Evolutionary conservation across 2,113 vertebrate genomes (phyloP).

Genomic region (Anguilla rostrata): DNA sequence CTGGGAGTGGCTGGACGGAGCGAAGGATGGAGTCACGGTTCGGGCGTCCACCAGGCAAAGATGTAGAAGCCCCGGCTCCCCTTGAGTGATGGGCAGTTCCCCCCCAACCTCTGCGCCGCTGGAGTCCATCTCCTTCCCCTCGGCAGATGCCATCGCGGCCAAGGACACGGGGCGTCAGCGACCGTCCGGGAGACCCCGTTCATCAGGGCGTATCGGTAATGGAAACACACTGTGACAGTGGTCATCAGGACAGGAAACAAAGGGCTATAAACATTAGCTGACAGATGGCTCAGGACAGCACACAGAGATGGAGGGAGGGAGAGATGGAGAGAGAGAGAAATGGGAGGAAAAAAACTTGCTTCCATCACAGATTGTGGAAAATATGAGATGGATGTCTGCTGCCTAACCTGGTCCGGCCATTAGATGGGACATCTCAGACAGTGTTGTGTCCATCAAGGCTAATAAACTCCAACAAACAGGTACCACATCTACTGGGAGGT

Average conservation of each 20-base stretch:
- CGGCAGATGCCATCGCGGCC: slow-evolving; percentile 58
- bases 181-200: slow-evolving; percentile 65
- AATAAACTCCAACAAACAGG: not conserved
- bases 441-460: not conserved
- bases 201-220: slow-evolving; percentile 70
- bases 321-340: slow-evolving; percentile 53
- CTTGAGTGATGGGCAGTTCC: slow-evolving; percentile 58
- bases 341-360: slow-evolving; percentile 27
- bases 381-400: not conserved
- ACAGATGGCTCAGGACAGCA: slow-evolving; percentile 70
- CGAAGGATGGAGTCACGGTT: not conserved
- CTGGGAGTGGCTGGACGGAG: not conserved
- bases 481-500: not conserved
- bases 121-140: slow-evolving; percentile 38
- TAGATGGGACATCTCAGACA: not conserved
- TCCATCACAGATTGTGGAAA: not conserved
- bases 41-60: not conserved
- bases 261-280: slow-evolving; percentile 71
- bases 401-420: not conserved
- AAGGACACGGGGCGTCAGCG: slow-evolving; percentile 69
- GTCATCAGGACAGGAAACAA: slow-evolving; percentile 75
- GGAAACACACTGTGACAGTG: slow-evolving; percentile 70
- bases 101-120: slow-evolving; percentile 54
- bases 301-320: slow-evolving; percentile 58
- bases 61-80: not conserved